Base-by-base conservation (phyloP, 1,140 invertebrate genomes). In the Andrena cerasifolii region DNA sequence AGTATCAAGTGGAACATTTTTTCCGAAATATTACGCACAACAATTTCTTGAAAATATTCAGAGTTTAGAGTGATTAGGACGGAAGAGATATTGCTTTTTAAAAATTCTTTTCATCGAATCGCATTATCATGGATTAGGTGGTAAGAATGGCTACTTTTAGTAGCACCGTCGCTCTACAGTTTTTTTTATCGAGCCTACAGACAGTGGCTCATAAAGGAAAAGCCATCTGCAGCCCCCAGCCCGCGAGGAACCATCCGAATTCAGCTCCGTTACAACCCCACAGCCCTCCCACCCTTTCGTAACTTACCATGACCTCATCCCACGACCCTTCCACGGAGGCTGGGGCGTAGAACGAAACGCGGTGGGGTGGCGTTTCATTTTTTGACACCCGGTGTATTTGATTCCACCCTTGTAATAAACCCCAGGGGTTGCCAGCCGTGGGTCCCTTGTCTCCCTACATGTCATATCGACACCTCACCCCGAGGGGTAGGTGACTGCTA, bases 361-460 rank as follows among this genome's bases (percentile, higher is more conserved):
- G 68, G 67, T 87, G 87, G 90, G 88, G 86, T 85, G 88, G 83
- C 86, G 87, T 92, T 93, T 92, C 90, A 92, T 92, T 93, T 93
- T 93, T 92, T 92, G 92, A 92, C 92, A 92, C 92, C 92, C 92
- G 91, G 91, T 93, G 91, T 92, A 93, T 92, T 93, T 93, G 92
- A 93, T 93, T 93, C 90, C 89, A 90, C 91, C 91, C 91, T 90
- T 92, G 92, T 93, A 92, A 92, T 93, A 93, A 93, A 93, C 90
- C 90, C 91, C 89, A 88, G 88, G 89, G 89, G 90, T 89, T 87
- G 83, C 80, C 75, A 85, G 75, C 80, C 80, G 78, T 80, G 56
- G 79, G 65, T 86, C 80, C 82, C 82, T 81, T 73, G 76, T 83
- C 86, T 86, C 87, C 88, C 89, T 89, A 91, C 91, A 92, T 92